Percentiles rank a stretch among this genome's conserved stretches.
Evolutionary conservation across 2,797 vertebrate species (phyloP).

Genomic region (Sphenodon punctatus): DNA sequence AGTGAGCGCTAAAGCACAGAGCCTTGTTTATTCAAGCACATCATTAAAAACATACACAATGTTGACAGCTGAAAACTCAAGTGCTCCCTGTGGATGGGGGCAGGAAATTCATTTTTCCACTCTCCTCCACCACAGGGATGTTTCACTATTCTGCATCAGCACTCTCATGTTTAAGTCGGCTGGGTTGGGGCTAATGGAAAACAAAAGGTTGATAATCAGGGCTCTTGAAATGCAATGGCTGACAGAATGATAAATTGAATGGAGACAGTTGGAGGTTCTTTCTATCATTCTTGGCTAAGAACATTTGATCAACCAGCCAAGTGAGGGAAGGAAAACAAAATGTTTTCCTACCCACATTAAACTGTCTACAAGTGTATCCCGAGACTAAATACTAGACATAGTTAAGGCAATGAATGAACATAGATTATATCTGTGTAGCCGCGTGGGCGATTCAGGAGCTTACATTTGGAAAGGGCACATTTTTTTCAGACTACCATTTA

Average conservation of each 20-base stretch:
- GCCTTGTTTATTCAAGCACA: not conserved
- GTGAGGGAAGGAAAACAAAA: conserved; percentile 42
- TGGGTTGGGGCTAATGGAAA: conserved; percentile 23
- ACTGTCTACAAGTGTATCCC: conserved; percentile 23
- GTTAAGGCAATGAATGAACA: conserved; percentile 29
- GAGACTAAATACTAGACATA: not conserved
- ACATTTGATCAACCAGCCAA: conserved; percentile 19
- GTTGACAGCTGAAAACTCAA: not conserved
- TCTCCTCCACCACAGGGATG: not conserved
- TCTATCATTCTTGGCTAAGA: conserved; percentile 11
- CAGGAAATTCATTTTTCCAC: conserved; percentile 30
- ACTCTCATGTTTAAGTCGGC: conserved; percentile 2
- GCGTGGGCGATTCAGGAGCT: not conserved
- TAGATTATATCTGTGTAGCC: not conserved
- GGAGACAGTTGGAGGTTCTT: conserved; percentile 25
- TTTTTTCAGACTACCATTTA: not conserved
- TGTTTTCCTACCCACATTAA: conserved; percentile 31
- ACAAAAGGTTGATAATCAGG: not conserved
- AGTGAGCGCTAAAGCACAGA: not conserved
- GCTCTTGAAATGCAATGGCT: conserved; percentile 34
- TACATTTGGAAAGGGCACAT: not conserved
- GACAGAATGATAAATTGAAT: conserved; percentile 29
- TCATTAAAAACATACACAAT: not conserved
- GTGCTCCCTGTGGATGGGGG: not conserved
- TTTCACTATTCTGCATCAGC: conserved; percentile 13